Evolutionary conservation across 2,888 invertebrate genomes (phyloP).

Genomic region (Abscondita cerata): DNA sequence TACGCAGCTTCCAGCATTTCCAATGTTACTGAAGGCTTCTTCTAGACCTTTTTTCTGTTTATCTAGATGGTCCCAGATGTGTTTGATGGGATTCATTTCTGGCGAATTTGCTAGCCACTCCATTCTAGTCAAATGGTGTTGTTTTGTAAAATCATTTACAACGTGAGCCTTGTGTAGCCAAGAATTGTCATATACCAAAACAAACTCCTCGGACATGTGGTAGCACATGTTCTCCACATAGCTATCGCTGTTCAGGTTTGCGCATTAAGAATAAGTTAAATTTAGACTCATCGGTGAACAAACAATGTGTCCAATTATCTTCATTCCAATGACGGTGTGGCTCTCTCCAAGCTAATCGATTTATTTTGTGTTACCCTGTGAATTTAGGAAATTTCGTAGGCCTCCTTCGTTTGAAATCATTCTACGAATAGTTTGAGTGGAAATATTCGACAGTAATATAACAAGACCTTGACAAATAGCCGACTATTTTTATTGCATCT

Average conservation of each 20-base stretch:
- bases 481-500: too few relatives aligned
- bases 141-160: too few relatives aligned
- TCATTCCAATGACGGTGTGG: background rate
- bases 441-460: background rate
- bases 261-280: background rate
- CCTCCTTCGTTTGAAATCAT: background rate
- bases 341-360: background rate
- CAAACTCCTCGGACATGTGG: background rate
- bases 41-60: too few relatives aligned
- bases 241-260: background rate
- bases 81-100: too few relatives aligned
- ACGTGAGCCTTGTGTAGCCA: background rate
- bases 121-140: too few relatives aligned
- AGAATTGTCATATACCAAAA: background rate
- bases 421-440: too few relatives aligned
- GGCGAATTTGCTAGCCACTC: too few relatives aligned
- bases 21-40: too few relatives aligned
- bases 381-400: background rate
- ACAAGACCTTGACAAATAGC: too few relatives aligned
- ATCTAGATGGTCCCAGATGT: too few relatives aligned
- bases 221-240: background rate
- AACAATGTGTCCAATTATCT: background rate
- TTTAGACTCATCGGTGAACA: background rate
- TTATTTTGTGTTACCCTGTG: too few relatives aligned
- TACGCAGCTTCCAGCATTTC: too few relatives aligned